phyloP scores from a whole-genome alignment of 2,113 vertebrate genomes.

The Alexandromys fortis region DNA sequence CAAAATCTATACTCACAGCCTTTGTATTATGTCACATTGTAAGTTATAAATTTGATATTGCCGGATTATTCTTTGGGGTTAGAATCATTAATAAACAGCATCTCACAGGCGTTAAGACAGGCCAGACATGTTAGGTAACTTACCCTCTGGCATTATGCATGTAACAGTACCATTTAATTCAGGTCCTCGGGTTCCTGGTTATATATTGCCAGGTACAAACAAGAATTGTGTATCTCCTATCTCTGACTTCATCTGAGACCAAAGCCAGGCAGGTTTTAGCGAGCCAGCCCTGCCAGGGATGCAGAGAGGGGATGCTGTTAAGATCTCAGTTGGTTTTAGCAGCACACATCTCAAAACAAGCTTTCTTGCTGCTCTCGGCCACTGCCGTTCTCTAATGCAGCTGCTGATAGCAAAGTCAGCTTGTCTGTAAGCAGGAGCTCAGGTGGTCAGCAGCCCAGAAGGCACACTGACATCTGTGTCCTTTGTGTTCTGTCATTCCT shows the following conservation, averaged over 20 bases:
- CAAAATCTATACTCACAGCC: background rate
- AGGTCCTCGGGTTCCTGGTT: background rate
- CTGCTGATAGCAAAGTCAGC: background rate
- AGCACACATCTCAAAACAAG: conserved; percentile 18
- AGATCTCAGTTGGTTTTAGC: background rate
- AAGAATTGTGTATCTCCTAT: background rate
- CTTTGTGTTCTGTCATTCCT: conserved; percentile 5
- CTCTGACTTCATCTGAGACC: background rate
- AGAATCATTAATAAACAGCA: background rate
- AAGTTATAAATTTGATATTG: background rate
- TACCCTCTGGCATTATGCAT: background rate
- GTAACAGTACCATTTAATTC: background rate
- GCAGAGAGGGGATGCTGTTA: background rate
- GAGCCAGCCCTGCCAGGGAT: background rate
- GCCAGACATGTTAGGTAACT: background rate
- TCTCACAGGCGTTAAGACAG: background rate
- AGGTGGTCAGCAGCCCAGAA: conserved; percentile 10
- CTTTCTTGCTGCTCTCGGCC: background rate
- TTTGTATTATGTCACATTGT: background rate
- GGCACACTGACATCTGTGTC: background rate
- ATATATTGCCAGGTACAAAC: background rate
- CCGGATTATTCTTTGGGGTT: background rate
- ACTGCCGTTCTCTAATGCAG: background rate
- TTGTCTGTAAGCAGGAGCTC: conserved; percentile 14
- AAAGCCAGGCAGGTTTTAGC: background rate